Conservation (phyloP, 2,113 vertebrate genomes). For the Pedetes capensis region DNA sequence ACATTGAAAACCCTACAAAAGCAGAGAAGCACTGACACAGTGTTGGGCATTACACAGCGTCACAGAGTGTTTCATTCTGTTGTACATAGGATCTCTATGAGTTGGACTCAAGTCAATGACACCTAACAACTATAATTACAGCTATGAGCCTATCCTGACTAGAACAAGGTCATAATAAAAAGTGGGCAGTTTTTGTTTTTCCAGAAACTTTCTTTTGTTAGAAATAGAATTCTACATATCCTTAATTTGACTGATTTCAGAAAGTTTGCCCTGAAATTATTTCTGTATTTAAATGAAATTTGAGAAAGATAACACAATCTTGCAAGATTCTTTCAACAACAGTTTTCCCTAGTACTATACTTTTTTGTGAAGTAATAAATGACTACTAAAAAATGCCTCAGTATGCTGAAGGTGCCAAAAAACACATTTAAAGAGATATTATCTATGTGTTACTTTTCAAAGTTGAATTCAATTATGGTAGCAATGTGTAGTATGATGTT, state of each 20-base stretch:
- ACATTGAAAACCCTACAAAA: too few species aligned
- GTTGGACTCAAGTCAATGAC: too few species aligned
- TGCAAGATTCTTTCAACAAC: neutral
- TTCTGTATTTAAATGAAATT: constrained; percentile 29
- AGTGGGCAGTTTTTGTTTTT: neutral
- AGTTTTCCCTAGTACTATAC: neutral
- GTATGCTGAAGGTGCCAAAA: too few species aligned
- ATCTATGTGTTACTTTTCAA: too few species aligned
- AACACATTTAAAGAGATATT: too few species aligned
- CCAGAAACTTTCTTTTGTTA: neutral
- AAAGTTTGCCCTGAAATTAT: neutral
- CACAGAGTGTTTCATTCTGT: too few species aligned
- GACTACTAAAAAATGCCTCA: neutral
- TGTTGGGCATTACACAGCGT: too few species aligned
- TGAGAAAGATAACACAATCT: neutral
- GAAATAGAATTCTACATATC: constrained; percentile 17
- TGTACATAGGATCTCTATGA: too few species aligned
- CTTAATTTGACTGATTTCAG: neutral
- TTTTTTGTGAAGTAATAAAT: constrained; percentile 39
- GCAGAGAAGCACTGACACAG: too few species aligned
- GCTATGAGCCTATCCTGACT: neutral
- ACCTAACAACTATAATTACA: too few species aligned
- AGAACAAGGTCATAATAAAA: neutral
- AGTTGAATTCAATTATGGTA: too few species aligned
- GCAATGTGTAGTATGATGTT: too few species aligned